phyloP scores from a whole-genome alignment of 2,797 vertebrate species.

The Manis pentadactyla region DNA sequence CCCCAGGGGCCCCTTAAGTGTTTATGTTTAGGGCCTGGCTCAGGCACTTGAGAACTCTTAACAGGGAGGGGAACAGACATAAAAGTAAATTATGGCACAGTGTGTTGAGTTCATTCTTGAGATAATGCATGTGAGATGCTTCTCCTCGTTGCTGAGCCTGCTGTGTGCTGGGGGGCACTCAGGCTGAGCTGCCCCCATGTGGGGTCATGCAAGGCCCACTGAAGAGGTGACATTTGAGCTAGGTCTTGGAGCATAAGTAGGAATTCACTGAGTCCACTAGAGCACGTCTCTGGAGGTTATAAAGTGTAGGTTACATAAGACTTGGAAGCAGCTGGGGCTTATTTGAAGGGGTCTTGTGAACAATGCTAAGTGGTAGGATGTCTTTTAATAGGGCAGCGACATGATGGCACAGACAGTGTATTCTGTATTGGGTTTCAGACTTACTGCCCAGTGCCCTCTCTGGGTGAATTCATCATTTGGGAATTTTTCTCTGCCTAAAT shows the following conservation, averaged over 20 bases:
- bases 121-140: neutral
- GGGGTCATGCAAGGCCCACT: neutral
- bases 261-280: neutral
- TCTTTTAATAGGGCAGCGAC: neutral
- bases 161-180: neutral
- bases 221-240: neutral
- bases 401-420: neutral
- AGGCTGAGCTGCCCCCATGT: neutral
- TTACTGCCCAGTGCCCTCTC: neutral
- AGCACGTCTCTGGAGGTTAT: neutral
- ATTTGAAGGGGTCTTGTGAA: neutral
- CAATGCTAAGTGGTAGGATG: neutral
- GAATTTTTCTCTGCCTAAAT: neutral
- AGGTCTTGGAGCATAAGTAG: neutral
- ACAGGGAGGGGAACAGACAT: neutral
- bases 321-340: neutral
- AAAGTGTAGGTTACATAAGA: neutral
- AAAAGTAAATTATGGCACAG: neutral
- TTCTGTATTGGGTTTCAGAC: neutral
- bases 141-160: neutral
- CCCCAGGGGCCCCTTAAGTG: neutral
- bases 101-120: neutral
- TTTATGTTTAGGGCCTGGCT: neutral
- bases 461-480: neutral
- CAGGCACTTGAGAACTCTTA: neutral